Conservation (phyloP, 2,888 invertebrate genomes). For the Tiliacea aurago region DNA sequence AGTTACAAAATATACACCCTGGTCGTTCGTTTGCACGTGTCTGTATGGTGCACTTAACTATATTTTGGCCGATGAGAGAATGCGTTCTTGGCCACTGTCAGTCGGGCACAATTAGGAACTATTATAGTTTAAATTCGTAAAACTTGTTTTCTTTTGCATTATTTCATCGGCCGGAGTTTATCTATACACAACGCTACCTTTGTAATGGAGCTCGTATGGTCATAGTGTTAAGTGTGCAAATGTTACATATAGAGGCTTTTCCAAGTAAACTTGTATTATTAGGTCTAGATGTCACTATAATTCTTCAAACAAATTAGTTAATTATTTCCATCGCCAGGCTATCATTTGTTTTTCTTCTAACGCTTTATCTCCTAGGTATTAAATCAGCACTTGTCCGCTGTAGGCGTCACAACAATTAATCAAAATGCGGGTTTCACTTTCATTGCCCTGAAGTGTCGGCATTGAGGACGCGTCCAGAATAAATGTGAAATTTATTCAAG, state of each 20-base stretch:
- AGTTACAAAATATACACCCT: neutral
- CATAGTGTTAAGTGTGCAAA: too few relatives aligned
- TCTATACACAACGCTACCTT: neutral
- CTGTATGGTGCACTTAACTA: slow-evolving; percentile 24
- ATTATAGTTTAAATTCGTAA: too few relatives aligned
- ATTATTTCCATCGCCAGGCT: neutral
- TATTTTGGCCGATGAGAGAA: too few relatives aligned
- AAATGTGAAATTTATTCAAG: slow-evolving; percentile 76
- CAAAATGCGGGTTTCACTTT: slow-evolving; percentile 58
- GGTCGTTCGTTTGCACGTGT: slow-evolving; percentile 14
- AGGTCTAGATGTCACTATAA: too few relatives aligned
- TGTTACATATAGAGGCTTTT: neutral
- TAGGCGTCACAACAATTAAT: slow-evolving; percentile 49
- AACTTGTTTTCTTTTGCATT: too few relatives aligned
- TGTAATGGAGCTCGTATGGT: neutral
- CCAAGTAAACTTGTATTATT: neutral
- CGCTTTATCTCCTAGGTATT: neutral
- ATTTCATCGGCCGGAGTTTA: neutral
- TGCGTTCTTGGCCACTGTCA: too few relatives aligned
- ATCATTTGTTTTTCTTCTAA: neutral
- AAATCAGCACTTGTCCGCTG: slow-evolving; percentile 16
- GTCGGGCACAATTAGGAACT: too few relatives aligned
- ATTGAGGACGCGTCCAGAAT: slow-evolving; percentile 42
- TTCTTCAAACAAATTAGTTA: neutral
- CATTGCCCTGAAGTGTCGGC: slow-evolving; percentile 37